Evolutionary conservation across 2,113 vertebrate species (phyloP).

Genomic region (Oncorhynchus masou): DNA sequence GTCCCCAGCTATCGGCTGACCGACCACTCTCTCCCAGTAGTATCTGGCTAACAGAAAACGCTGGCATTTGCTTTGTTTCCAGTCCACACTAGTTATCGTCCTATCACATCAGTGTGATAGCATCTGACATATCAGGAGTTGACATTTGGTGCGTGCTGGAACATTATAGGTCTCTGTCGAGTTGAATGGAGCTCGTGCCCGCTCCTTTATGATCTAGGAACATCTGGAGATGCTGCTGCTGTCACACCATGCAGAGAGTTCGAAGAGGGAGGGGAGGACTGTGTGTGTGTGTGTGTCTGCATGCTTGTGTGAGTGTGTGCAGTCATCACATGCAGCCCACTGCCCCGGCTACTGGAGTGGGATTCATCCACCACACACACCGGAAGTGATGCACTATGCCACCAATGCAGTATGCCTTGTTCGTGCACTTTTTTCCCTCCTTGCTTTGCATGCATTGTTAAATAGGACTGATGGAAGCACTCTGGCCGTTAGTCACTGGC

Average conservation of each 20-base stretch:
- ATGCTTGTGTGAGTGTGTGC: background rate
- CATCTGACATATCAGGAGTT: conserved; percentile 42
- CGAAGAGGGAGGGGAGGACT: background rate
- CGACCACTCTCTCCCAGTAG: background rate
- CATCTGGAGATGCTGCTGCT: conserved; percentile 35
- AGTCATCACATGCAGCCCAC: background rate
- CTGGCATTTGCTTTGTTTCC: conserved; percentile 27
- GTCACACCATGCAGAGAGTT: background rate
- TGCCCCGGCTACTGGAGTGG: background rate
- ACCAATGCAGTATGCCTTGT: conserved; percentile 11
- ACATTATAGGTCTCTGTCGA: conserved; percentile 37
- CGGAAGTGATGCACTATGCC: background rate
- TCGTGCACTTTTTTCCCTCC: conserved; percentile 32
- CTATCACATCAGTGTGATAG: conserved; percentile 3
- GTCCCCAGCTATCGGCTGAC: conserved; percentile 13
- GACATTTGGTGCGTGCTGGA: conserved; percentile 49
- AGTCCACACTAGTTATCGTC: background rate
- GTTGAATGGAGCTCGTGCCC: conserved; percentile 21
- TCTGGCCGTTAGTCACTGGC: conserved; percentile 75
- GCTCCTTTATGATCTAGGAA: conserved; percentile 29
- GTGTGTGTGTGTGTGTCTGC: background rate
- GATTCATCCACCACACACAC: background rate
- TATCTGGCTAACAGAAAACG: background rate
- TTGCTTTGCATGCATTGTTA: conserved; percentile 76
- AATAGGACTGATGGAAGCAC: conserved; percentile 73